phyloP scores from a whole-genome alignment of 2,888 invertebrate genomes.

The Drosophila austrosaltans region DNA sequence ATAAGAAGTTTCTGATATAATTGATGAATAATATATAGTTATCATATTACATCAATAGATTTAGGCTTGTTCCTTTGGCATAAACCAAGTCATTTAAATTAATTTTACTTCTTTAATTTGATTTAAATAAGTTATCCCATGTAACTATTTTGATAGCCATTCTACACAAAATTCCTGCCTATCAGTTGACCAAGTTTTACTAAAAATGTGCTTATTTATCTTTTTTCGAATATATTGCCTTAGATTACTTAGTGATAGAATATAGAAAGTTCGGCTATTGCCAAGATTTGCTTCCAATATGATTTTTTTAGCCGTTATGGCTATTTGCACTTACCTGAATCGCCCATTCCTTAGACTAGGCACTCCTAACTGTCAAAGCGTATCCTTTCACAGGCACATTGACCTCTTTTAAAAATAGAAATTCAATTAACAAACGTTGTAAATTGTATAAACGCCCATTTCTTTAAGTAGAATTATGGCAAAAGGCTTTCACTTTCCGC shows the following conservation, averaged over 20 bases:
- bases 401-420: slow-evolving; percentile 71
- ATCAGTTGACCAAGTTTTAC: background rate
- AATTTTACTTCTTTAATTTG: too few relatives aligned
- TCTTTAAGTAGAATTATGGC: slow-evolving; percentile 34
- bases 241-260: background rate
- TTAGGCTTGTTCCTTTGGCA: too few relatives aligned
- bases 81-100: too few relatives aligned
- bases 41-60: too few relatives aligned
- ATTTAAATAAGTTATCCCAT: too few relatives aligned
- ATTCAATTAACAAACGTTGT: slow-evolving; percentile 58
- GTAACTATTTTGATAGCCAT: too few relatives aligned
- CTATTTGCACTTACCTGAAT: slow-evolving; percentile 77
- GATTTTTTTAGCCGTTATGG: slow-evolving; percentile 27
- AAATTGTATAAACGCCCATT: slow-evolving; percentile 10
- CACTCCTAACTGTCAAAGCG: slow-evolving; percentile 34
- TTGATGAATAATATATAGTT: too few relatives aligned
- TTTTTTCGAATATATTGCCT: background rate
- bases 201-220: background rate
- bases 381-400: slow-evolving; percentile 44
- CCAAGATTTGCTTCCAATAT: background rate
- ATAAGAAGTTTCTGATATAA: too few relatives aligned
- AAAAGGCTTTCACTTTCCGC: slow-evolving; percentile 65
- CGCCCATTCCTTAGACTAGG: slow-evolving; percentile 69
- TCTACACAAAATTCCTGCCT: background rate
- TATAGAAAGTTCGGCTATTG: background rate